Base-by-base conservation (phyloP, 2,113 vertebrate genomes). In the Rafetus swinhoei region DNA sequence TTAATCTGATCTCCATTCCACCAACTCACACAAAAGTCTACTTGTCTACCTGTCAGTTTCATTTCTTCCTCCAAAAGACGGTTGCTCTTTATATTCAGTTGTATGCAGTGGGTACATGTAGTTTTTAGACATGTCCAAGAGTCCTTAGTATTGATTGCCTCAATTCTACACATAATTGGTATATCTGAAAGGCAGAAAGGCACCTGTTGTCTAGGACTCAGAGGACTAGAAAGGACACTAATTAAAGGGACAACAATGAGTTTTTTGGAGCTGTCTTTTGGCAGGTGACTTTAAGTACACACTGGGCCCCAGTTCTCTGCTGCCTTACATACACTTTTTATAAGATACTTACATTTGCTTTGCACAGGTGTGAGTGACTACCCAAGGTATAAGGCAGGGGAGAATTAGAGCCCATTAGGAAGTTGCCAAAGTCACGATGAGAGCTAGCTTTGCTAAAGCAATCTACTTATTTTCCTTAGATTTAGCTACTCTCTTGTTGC, bases 41-140 rank as follows among this genome's bases (percentile, higher is more conserved):
- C 69, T 93, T 93, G 39, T 83, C 79, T 83, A 79, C n/a, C 77
- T 95, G 85, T 89, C 94, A 90, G 50, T 55, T 94, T 88, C 45
- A 54, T 88, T 95, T 54, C 24, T 95, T 95, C 92, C 24, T 91
- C 92, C 79, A 86, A 45, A 93, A 90, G 87, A 93, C 52, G 82
- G 76, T 81, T 86, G 84, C n/a, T 57, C 59, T 86, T 92, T 72
- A 85, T 91, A 93, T 90, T 95, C 56, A 32, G 14, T 88, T 57
- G 82, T 85, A 29, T 62, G 60, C 82, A 92, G 90, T 81, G 79
- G 60, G 80, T 91, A 76, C 11, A 35, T 90, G 56, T 92, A 91
- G 95, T 95, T 95, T 79, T 84, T 86, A 92, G 82, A 81, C 84
- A 96, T 91, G 84, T 72, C 5, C 1, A 60, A 85, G n/a, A 56